Percentiles rank a stretch among this genome's conserved stretches.
Evolutionary conservation across 2,113 vertebrate genomes (phyloP).

Genomic region (Scartelaos histophorus): DNA sequence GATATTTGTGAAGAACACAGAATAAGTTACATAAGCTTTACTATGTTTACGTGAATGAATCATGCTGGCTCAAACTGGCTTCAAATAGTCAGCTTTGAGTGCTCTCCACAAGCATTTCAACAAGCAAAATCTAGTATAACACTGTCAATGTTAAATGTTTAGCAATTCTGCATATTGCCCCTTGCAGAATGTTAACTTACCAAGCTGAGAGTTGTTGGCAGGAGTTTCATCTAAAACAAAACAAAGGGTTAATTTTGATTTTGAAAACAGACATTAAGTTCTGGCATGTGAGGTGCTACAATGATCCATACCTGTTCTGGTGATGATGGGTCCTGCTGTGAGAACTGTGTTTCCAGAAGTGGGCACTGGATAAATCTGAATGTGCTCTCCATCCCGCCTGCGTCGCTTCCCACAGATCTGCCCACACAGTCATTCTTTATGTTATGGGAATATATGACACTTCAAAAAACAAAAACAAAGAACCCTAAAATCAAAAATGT

Average conservation of each 20-base stretch:
- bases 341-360: conserved; percentile 86
- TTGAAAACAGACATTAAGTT: not conserved
- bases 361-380: conserved; percentile 59
- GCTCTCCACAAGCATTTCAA: not conserved
- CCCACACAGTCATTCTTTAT: conserved; percentile 31
- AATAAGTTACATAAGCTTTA: not conserved
- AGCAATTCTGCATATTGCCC: not conserved
- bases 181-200: conserved; percentile 75
- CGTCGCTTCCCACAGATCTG: conserved; percentile 89
- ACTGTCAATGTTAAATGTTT: not conserved
- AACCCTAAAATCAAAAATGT: not conserved
- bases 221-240: conserved; percentile 86
- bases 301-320: conserved; percentile 82
- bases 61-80: not conserved
- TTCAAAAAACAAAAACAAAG: not conserved
- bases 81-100: not conserved
- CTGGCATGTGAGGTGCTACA: not conserved
- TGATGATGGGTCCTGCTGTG: conserved; percentile 96
- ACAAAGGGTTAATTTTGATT: not conserved
- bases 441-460: not conserved
- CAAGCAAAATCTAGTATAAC: not conserved
- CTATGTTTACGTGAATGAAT: too few species aligned
- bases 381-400: conserved; percentile 77
- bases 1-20: not conserved
- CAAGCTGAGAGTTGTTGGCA: conserved; percentile 90